These are phyloP conservation scores for Melanargia galathea DNA, from an alignment of 2,888 invertebrate species.

Conservation along the genomic window DNA sequence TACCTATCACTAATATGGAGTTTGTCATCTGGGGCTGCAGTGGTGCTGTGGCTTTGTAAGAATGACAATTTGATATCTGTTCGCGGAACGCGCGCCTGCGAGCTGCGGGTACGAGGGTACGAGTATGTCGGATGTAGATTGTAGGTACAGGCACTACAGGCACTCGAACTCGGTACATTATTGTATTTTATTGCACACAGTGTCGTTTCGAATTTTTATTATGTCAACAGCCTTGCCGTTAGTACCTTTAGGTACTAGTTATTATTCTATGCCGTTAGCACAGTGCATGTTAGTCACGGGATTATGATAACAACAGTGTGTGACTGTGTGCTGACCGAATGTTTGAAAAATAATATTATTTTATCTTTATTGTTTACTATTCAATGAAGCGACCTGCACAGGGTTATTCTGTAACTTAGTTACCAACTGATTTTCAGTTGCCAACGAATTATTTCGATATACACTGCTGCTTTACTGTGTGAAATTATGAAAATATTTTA, in stretches of 20 bases:
- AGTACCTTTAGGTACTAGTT: too few species aligned
- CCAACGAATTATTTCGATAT: too few species aligned
- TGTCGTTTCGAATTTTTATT: slow-evolving; percentile 13
- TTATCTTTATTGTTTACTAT: slow-evolving; percentile 8
- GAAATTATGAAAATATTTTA: too few species aligned
- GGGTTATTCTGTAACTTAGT: too few species aligned
- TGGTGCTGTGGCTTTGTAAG: slow-evolving; percentile 16
- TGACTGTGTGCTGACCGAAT: slow-evolving; percentile 10
- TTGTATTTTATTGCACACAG: slow-evolving; percentile 14
- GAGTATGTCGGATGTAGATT: slow-evolving; percentile 9
- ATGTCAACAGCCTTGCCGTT: slow-evolving; percentile 8
- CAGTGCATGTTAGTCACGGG: slow-evolving; percentile 3
- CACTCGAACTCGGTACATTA: not conserved
- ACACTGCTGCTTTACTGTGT: too few species aligned
- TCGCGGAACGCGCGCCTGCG: slow-evolving; percentile 23
- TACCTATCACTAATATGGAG: not conserved
- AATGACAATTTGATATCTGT: slow-evolving; percentile 28
- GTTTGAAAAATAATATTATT: not conserved
- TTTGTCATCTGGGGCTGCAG: not conserved
- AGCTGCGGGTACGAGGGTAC: too few species aligned
- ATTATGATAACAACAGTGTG: slow-evolving; percentile 1
- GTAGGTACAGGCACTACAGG: not conserved
- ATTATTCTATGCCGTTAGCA: too few species aligned
- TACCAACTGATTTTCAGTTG: too few species aligned
- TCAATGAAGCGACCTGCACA: too few species aligned